Evolutionary conservation across 2,113 vertebrate genomes (phyloP).

Genomic region (Mastomys coucha): DNA sequence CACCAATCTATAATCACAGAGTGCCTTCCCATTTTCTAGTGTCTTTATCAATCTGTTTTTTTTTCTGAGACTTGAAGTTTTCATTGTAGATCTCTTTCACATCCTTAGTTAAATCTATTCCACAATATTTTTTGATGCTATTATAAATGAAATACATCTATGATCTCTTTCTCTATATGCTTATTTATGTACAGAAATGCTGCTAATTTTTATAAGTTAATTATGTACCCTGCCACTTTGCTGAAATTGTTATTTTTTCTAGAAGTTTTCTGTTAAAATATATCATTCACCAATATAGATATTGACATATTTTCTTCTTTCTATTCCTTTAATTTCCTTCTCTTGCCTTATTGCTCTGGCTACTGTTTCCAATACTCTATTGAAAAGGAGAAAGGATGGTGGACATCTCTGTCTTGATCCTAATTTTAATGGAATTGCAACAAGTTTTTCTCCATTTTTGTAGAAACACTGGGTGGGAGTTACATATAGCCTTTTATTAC

Average conservation of each 20-base stretch:
- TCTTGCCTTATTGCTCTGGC: not conserved
- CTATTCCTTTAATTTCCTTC: not conserved
- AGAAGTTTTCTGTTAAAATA: not conserved
- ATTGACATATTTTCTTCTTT: not conserved
- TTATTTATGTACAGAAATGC: not conserved
- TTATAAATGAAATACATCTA: not conserved
- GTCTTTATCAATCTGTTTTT: not conserved
- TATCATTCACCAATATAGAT: not conserved
- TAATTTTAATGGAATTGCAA: not conserved
- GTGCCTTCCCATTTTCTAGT: not conserved
- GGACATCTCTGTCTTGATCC: not conserved
- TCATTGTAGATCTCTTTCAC: not conserved
- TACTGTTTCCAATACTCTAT: not conserved
- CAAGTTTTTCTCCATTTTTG: not conserved
- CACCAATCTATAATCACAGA: not conserved
- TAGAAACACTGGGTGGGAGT: not conserved
- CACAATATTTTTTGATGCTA: not conserved
- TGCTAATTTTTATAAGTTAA: not conserved
- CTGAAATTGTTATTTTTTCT: not conserved
- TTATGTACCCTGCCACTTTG: not conserved
- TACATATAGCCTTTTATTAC: not conserved
- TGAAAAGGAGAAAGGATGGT: not conserved
- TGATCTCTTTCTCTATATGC: not conserved
- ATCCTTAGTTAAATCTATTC: not conserved
- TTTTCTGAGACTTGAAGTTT: not conserved